Conservation (phyloP, 2,888 invertebrate species). For the Unio delphinus region DNA sequence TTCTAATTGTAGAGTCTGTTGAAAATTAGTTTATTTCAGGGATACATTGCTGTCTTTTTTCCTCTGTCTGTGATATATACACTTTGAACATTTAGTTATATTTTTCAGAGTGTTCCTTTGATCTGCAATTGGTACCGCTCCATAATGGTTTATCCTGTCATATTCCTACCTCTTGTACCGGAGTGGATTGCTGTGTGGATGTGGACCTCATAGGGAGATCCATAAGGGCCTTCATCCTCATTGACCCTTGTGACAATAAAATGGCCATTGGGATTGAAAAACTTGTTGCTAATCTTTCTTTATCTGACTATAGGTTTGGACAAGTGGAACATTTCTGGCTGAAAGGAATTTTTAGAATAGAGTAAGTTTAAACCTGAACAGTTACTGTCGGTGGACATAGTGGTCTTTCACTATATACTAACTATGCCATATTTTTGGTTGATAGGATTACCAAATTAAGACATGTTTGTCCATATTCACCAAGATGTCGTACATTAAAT, state of each 20-base stretch:
- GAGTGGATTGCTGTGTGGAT: constrained; percentile 28
- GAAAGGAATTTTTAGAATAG: constrained; percentile 23
- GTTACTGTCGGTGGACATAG: too few species aligned
- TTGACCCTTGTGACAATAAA: constrained; percentile 24
- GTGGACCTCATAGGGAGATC: constrained; percentile 13
- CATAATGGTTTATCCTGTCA: constrained; percentile 17
- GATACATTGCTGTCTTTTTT: too few species aligned
- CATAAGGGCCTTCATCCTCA: constrained; percentile 16
- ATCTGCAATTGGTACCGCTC: too few species aligned
- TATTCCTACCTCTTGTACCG: constrained; percentile 23
- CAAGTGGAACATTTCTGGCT: constrained; percentile 23
- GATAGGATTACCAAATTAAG: too few species aligned
- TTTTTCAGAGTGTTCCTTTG: constrained; percentile 25
- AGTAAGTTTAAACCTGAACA: constrained; percentile 22
- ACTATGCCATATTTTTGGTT: too few species aligned
- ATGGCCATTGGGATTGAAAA: constrained; percentile 28
- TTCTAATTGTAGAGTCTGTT: too few species aligned
- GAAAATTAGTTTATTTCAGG: too few species aligned
- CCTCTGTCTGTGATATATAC: not conserved
- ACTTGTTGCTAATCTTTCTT: constrained; percentile 16
- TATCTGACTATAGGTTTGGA: constrained; percentile 31
- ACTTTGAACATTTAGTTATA: not conserved
- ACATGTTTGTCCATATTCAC: too few species aligned
- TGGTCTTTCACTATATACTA: too few species aligned
- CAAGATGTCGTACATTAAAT: too few species aligned